Evolutionary conservation across 1,140 invertebrate species (phyloP).

Genomic region (Chrysomallon squamiferum): DNA sequence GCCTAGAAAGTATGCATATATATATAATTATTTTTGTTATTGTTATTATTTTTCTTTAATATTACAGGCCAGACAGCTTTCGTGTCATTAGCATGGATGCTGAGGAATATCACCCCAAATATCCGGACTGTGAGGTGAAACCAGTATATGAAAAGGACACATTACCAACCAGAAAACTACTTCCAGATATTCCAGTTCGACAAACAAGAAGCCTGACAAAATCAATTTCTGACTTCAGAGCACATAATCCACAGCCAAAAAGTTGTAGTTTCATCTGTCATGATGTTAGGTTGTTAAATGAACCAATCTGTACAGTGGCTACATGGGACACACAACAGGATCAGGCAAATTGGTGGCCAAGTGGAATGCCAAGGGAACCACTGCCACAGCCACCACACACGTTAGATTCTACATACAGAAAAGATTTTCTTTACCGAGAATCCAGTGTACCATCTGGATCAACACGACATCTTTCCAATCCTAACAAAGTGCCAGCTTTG

Average conservation of each 20-base stretch:
- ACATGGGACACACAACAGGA: slow-evolving; percentile 38
- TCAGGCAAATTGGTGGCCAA: slow-evolving; percentile 49
- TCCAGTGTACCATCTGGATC: slow-evolving; percentile 23
- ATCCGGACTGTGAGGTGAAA: slow-evolving; percentile 10
- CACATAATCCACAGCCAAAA: slow-evolving; percentile 48
- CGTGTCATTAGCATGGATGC: slow-evolving; percentile 55
- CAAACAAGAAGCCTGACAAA: slow-evolving; percentile 42
- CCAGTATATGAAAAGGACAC: slow-evolving; percentile 30
- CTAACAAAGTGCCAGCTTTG: slow-evolving; percentile 43
- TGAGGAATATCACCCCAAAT: slow-evolving; percentile 34
- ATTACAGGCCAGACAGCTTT: slow-evolving; percentile 55
- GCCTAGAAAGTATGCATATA: too few species aligned
- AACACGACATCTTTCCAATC: slow-evolving; percentile 46
- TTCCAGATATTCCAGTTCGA: slow-evolving; percentile 40
- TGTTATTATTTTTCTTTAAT: too few species aligned
- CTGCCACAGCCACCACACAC: slow-evolving; percentile 38
- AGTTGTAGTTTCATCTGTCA: slow-evolving; percentile 50
- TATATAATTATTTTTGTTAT: too few species aligned
- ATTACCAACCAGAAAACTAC: slow-evolving; percentile 12
- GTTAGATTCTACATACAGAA: slow-evolving; percentile 47
- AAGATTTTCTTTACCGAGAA: slow-evolving; percentile 33
- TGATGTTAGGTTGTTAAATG: slow-evolving; percentile 52
- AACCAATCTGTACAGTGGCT: slow-evolving; percentile 55
- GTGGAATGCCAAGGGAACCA: slow-evolving; percentile 37
- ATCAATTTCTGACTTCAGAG: slow-evolving; percentile 42